Evolutionary conservation across 2,113 vertebrate species (phyloP).

Genomic region (Cavia porcellus): DNA sequence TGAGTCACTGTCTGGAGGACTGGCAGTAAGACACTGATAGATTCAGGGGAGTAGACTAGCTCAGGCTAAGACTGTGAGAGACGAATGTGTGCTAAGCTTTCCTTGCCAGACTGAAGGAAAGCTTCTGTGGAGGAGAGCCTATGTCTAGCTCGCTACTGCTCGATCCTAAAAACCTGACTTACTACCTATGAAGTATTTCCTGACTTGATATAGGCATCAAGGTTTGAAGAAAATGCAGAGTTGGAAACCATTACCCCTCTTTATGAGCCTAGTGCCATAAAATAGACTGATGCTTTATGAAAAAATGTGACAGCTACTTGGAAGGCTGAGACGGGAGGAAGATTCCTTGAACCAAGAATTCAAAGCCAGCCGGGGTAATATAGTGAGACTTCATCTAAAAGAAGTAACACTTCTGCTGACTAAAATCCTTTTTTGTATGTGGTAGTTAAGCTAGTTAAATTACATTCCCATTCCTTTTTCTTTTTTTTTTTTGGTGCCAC

Average conservation of each 20-base stretch:
- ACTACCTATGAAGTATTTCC: not conserved
- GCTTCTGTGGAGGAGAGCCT: not conserved
- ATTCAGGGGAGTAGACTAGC: not conserved
- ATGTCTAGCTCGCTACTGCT: not conserved
- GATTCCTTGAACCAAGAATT: not conserved
- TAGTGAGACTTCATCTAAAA: not conserved
- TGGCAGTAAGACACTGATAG: not conserved
- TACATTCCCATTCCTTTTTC: too few relatives aligned
- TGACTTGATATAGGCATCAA: not conserved
- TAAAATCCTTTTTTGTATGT: not conserved
- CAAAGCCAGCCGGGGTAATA: not conserved
- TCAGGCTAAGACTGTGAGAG: not conserved
- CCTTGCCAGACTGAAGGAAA: not conserved
- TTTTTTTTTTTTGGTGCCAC: too few relatives aligned
- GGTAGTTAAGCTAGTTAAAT: not conserved
- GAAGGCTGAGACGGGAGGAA: not conserved
- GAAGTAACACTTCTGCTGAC: not conserved
- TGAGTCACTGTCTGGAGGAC: not conserved
- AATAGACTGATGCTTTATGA: conserved; percentile 15
- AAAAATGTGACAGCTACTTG: not conserved
- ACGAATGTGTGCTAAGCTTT: not conserved
- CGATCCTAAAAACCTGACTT: not conserved
- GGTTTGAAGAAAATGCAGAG: conserved; percentile 1
- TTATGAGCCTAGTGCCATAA: not conserved
- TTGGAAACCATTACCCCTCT: conserved; percentile 27